Conservation (phyloP, 2,888 invertebrate genomes). For the Dynastes maya region DNA sequence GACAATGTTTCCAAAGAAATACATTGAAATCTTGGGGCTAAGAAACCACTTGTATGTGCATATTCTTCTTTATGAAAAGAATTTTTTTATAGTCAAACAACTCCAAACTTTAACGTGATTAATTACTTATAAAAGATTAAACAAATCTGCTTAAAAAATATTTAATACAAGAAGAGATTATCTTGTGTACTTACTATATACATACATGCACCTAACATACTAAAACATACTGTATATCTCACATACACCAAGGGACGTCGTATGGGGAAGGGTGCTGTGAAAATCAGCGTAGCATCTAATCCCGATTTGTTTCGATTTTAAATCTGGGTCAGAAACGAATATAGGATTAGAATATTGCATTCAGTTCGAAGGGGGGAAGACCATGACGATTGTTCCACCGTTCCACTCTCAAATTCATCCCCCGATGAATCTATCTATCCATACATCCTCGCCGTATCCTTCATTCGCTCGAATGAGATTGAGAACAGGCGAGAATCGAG, state of each 20-base stretch:
- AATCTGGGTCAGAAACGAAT: slow-evolving; percentile 66
- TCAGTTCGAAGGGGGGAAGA: not conserved
- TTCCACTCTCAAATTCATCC: not conserved
- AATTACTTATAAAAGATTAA: too few relatives aligned
- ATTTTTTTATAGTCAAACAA: too few relatives aligned
- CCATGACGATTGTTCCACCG: not conserved
- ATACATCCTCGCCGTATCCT: slow-evolving; percentile 1
- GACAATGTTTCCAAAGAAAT: too few relatives aligned
- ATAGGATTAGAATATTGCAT: slow-evolving; percentile 41
- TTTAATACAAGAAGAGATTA: too few relatives aligned
- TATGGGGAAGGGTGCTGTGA: slow-evolving; percentile 64
- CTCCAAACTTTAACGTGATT: too few relatives aligned
- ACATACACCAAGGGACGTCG: not conserved
- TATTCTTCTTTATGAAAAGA: too few relatives aligned
- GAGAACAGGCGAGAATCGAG: slow-evolving; percentile 9
- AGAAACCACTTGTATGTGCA: too few relatives aligned
- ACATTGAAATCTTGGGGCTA: too few relatives aligned
- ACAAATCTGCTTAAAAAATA: too few relatives aligned
- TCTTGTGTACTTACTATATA: too few relatives aligned
- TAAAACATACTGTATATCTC: not conserved
- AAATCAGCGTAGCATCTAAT: slow-evolving; percentile 70
- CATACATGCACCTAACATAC: too few relatives aligned
- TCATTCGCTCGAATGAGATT: slow-evolving; percentile 17
- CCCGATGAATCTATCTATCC: not conserved
- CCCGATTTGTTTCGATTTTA: slow-evolving; percentile 70